Conservation (phyloP, 2,888 invertebrate genomes). For the Trypoxylon attenuatum region DNA sequence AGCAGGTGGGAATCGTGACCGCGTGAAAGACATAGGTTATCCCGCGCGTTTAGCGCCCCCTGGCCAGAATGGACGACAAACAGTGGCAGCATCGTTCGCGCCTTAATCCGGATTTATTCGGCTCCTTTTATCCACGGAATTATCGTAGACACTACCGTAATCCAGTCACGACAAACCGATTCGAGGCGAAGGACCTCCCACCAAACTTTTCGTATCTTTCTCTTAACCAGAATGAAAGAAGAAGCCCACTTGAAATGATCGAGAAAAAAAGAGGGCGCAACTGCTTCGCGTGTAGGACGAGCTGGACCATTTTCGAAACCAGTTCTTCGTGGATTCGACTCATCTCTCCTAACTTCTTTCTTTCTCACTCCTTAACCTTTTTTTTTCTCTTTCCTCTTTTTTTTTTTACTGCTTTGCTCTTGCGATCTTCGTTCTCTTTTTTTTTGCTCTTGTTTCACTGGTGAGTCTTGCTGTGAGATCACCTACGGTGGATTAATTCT, state of each 20-base stretch:
- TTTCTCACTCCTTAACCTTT: background rate
- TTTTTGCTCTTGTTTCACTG: background rate
- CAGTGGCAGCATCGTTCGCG: constrained; percentile 38
- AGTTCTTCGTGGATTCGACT: constrained; percentile 42
- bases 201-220: background rate
- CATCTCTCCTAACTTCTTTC: background rate
- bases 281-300: constrained; percentile 30
- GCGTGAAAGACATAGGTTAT: background rate
- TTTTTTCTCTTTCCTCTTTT: background rate
- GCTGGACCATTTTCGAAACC: constrained; percentile 52
- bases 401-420: background rate
- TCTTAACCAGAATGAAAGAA: background rate
- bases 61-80: no score
- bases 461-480: constrained; percentile 40
- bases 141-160: constrained; percentile 38
- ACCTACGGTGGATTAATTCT: constrained; percentile 49
- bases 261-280: background rate
- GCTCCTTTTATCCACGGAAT: constrained; percentile 53
- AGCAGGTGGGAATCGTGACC: background rate
- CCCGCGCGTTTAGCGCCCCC: no score
- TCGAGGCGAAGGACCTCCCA: constrained; percentile 1
- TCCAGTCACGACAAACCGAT: constrained; percentile 27
- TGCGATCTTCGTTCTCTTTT: background rate
- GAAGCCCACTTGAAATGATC: constrained; percentile 28
- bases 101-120: constrained; percentile 60